Conservation (phyloP, 2,797 vertebrate species). For the Lutjanus argentimaculatus region DNA sequence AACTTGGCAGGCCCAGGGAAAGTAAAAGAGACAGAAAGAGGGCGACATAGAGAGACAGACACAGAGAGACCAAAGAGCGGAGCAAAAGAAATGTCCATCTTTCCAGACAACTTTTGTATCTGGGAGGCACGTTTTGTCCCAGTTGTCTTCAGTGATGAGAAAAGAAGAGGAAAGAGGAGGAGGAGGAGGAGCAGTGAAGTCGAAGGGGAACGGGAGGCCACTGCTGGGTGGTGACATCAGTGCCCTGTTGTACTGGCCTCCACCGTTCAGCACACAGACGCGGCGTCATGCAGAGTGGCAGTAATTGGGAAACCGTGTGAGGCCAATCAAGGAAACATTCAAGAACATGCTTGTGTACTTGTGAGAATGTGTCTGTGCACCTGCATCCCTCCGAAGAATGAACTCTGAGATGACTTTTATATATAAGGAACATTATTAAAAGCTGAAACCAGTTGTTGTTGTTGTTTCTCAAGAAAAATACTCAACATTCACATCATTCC, state of each 20-base stretch:
- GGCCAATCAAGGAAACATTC: conserved; percentile 53
- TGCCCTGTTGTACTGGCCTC: conserved; percentile 35
- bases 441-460: too few species aligned
- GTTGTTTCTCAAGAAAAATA: too few species aligned
- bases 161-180: not conserved
- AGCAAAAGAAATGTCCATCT: conserved; percentile 31
- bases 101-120: conserved; percentile 39
- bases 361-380: conserved; percentile 15
- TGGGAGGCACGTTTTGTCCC: conserved; percentile 60
- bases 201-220: conserved; percentile 5
- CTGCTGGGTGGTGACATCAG: conserved; percentile 43
- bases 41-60: not conserved
- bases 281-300: conserved; percentile 41
- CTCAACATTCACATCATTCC: too few species aligned
- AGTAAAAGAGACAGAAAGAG: not conserved
- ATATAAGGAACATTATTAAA: not conserved
- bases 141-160: conserved; percentile 50
- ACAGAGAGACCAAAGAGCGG: conserved; percentile 13
- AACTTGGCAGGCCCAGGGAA: not conserved
- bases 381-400: conserved; percentile 17
- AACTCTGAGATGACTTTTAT: conserved; percentile 12
- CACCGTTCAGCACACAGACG: conserved; percentile 14
- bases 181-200: not conserved
- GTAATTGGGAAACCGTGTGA: conserved; percentile 59
- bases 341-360: conserved; percentile 34